Evolutionary conservation across 1,140 invertebrate species (phyloP).

Genomic region (Aradophagus sp.): DNA sequence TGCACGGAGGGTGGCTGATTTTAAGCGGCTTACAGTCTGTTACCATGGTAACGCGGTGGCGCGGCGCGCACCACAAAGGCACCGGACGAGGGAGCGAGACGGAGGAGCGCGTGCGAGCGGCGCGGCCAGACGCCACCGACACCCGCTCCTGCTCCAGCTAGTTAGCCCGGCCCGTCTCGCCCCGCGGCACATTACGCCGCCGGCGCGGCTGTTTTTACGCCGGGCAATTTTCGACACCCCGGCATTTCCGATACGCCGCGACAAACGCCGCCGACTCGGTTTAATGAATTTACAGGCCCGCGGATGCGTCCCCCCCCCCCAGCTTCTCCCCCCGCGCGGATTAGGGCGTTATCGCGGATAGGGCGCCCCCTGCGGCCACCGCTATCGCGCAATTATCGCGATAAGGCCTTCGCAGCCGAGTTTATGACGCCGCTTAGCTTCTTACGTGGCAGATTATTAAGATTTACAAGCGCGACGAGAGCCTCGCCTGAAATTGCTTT

Average conservation of each 20-base stretch:
- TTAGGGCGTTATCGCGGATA: constrained; percentile 12
- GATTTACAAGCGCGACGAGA: constrained; percentile 7
- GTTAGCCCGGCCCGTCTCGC: constrained; percentile 18
- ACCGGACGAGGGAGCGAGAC: constrained; percentile 8
- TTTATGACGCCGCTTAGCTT: constrained; percentile 13
- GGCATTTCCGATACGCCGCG: constrained; percentile 14
- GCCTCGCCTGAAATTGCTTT: no score
- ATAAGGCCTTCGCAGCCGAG: constrained; percentile 3
- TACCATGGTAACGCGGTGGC: constrained; percentile 44
- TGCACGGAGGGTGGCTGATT: constrained; percentile 44
- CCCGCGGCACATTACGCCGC: constrained; percentile 33
- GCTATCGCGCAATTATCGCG: constrained; percentile 10
- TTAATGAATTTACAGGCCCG: constrained; percentile 34
- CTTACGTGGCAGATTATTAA: constrained; percentile 10
- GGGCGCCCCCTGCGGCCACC: no score
- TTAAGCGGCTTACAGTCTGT: constrained; percentile 53
- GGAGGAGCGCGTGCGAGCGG: constrained; percentile 15
- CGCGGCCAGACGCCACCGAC: constrained; percentile 7
- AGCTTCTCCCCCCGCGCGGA: no score
- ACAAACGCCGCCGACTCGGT: constrained; percentile 8
- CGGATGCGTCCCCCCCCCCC: constrained; percentile 1
- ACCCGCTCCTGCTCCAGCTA: constrained; percentile 13
- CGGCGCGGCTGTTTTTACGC: constrained; percentile 27
- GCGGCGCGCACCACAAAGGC: constrained; percentile 17
- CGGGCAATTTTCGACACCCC: constrained; percentile 24